Conservation (phyloP, 2,888 invertebrate genomes). For the Baccha elongata region DNA sequence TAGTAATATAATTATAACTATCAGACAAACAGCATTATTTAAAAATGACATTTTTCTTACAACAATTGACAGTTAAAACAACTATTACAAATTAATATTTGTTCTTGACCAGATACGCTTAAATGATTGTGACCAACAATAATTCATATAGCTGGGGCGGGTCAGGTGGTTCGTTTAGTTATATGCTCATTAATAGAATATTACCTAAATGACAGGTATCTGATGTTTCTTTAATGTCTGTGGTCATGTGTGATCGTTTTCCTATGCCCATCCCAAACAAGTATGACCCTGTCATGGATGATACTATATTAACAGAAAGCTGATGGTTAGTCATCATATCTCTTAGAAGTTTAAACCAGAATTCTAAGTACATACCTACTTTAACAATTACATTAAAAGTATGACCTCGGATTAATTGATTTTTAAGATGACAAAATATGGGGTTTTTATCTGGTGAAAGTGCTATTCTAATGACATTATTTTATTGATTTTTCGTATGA, state of each 20-base stretch:
- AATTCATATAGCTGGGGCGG: neutral
- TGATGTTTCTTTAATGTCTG: neutral
- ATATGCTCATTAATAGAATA: conserved; percentile 5
- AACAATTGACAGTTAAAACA: neutral
- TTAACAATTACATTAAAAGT: neutral
- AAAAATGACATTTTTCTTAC: conserved; percentile 10
- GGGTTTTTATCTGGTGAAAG: neutral
- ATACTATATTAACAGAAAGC: neutral
- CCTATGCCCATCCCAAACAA: neutral
- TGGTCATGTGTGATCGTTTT: neutral
- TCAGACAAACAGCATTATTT: too few relatives aligned
- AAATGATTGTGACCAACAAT: conserved; percentile 9
- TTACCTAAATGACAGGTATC: neutral
- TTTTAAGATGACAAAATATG: neutral
- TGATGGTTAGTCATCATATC: too few relatives aligned
- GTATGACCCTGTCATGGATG: neutral
- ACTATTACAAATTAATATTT: neutral
- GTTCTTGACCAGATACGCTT: neutral
- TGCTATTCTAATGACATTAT: neutral
- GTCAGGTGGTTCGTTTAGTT: neutral
- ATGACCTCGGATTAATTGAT: neutral
- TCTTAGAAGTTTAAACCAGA: neutral
- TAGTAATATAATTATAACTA: neutral
- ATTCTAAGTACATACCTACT: neutral
- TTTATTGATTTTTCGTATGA: neutral